Conservation (phyloP, 2,113 vertebrate species). For the Syngnathus scovelli region DNA sequence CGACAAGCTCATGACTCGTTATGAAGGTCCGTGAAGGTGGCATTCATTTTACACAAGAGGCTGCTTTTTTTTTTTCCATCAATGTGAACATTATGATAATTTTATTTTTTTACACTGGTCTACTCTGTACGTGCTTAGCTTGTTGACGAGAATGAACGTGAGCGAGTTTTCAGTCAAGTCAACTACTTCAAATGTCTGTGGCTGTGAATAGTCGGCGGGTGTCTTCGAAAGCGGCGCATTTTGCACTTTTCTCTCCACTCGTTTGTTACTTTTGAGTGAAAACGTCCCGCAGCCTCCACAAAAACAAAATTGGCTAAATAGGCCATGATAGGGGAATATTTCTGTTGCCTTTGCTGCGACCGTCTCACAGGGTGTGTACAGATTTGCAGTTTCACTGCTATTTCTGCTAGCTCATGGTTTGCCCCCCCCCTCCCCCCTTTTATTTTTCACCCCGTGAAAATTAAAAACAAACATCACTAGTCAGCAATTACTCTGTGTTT, state of each 20-base stretch:
- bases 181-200: not conserved
- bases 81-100: not conserved
- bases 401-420: constrained; percentile 45
- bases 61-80: not conserved
- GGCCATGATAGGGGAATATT: not conserved
- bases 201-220: constrained; percentile 1
- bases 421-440: not conserved
- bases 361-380: constrained; percentile 31
- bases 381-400: constrained; percentile 37
- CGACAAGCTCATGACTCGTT: not conserved
- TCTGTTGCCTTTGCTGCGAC: constrained; percentile 33
- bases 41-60: constrained; percentile 9
- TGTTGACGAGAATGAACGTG: not conserved
- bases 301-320: constrained; percentile 9
- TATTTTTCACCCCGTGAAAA: constrained; percentile 57
- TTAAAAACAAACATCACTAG: not conserved
- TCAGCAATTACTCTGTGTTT: not conserved
- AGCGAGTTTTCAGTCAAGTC: not conserved
- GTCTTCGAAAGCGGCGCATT: constrained; percentile 18
- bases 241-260: constrained; percentile 50
- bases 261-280: constrained; percentile 17
- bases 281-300: constrained; percentile 27
- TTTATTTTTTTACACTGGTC: constrained; percentile 3
- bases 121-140: constrained; percentile 12
- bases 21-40: not conserved